A percentile compares a stretch with the other conserved stretches of the same genome.
These are phyloP conservation scores for Formica aserva DNA, from an alignment of 2,888 invertebrate genomes.

Conservation along the genomic window DNA sequence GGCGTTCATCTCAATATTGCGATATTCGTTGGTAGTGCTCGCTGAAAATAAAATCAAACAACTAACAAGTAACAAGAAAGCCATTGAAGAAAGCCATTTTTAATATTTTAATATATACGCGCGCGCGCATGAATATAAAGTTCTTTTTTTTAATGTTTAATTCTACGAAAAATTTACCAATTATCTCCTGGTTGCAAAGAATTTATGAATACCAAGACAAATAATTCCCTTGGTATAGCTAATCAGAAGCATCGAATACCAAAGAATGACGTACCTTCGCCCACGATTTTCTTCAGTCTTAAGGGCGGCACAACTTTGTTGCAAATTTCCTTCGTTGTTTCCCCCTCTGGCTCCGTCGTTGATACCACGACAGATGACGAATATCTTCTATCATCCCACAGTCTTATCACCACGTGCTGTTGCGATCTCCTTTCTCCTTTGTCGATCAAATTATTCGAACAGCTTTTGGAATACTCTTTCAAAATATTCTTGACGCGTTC, in stretches of 20 bases:
- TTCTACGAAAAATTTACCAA: background rate
- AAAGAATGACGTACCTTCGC: slow-evolving; percentile 53
- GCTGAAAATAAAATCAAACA: background rate
- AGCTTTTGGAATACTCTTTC: slow-evolving; percentile 60
- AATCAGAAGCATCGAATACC: background rate
- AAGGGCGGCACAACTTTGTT: slow-evolving; percentile 81
- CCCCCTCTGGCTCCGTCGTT: slow-evolving; percentile 21
- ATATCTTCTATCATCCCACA: slow-evolving; percentile 50
- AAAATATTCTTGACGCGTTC: slow-evolving; percentile 38
- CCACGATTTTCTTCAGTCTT: slow-evolving; percentile 78
- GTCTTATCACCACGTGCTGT: slow-evolving; percentile 5
- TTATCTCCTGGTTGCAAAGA: background rate
- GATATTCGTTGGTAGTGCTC: slow-evolving; percentile 12
- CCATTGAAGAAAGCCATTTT: background rate
- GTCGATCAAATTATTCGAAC: slow-evolving; percentile 20
- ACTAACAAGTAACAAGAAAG: background rate
- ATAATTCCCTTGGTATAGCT: background rate
- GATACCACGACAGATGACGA: slow-evolving; percentile 31
- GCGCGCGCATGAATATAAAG: background rate
- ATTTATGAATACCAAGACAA: background rate
- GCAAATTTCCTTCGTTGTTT: slow-evolving; percentile 38
- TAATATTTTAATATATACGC: background rate
- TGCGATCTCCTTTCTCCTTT: slow-evolving; percentile 6
- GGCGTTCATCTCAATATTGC: background rate
- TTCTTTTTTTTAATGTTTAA: background rate